Evolutionary conservation across 2,888 invertebrate genomes (phyloP).

Genomic region (Volucella inflata): DNA sequence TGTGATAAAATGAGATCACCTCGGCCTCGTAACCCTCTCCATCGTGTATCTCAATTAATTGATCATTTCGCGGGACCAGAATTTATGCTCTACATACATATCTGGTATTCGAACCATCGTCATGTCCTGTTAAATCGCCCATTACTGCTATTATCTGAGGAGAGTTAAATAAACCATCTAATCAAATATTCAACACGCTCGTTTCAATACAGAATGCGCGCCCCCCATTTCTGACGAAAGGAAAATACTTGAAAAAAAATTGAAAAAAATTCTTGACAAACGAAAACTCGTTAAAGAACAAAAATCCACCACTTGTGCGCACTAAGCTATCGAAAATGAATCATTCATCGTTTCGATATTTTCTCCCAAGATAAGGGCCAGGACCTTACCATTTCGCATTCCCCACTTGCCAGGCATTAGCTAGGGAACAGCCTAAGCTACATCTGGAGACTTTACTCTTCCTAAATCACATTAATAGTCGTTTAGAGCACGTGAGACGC

Average conservation of each 20-base stretch:
- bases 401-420: conserved; percentile 42
- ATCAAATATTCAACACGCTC: conserved; percentile 50
- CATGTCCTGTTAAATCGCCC: conserved; percentile 5
- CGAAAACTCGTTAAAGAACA: conserved; percentile 60
- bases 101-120: neutral
- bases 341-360: conserved; percentile 67
- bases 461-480: conserved; percentile 76
- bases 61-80: too few relatives aligned
- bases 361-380: too few relatives aligned
- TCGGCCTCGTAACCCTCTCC: too few relatives aligned
- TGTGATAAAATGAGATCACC: too few relatives aligned
- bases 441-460: conserved; percentile 67
- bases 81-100: too few relatives aligned
- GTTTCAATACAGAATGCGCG: conserved; percentile 17
- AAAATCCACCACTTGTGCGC: conserved; percentile 57
- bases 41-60: too few relatives aligned
- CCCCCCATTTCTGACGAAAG: neutral
- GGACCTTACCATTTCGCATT: conserved; percentile 12
- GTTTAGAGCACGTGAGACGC: conserved; percentile 75
- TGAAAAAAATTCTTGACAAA: conserved; percentile 28
- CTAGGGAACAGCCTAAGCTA: conserved; percentile 58
- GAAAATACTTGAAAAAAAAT: neutral
- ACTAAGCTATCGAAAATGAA: conserved; percentile 70
- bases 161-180: neutral
- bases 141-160: neutral